Percentiles rank a stretch among this genome's conserved stretches.
These are phyloP conservation scores for Agelas oroides DNA, from an alignment of 37 sponge, comb jelly and placozoan genomes.

Conservation along the genomic window DNA sequence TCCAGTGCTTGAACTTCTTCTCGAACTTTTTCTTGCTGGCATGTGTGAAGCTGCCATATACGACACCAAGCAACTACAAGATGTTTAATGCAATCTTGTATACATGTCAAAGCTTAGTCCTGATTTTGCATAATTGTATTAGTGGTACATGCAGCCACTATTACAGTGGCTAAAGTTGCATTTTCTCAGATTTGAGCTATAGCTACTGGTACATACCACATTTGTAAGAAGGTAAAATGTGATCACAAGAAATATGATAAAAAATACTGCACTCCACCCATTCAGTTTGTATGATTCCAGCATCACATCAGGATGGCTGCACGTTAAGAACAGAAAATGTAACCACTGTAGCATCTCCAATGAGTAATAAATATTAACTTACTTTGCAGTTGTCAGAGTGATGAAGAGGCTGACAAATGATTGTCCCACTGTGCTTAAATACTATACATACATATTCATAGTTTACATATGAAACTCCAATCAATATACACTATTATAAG, in stretches of 20 bases:
- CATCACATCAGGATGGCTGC: conserved; percentile 87
- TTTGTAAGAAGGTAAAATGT: conserved; percentile 73
- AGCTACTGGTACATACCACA: conserved; percentile 81
- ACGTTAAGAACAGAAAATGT: conserved; percentile 25
- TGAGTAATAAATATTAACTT: conserved; percentile 13
- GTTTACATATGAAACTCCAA: background rate
- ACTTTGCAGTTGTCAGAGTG: conserved; percentile 81
- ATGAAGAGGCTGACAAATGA: conserved; percentile 84
- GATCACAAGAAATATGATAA: conserved; percentile 74
- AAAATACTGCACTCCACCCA: conserved; percentile 71
- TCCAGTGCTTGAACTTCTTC: conserved; percentile 66
- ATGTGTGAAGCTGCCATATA: conserved; percentile 73
- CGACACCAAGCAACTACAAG: conserved; percentile 72
- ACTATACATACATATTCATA: too few species aligned
- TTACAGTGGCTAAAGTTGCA: too few species aligned
- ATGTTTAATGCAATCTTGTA: too few species aligned
- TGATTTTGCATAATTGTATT: too few species aligned
- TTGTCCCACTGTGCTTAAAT: conserved; percentile 52
- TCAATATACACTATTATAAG: background rate
- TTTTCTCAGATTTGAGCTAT: too few species aligned
- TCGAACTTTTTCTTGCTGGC: conserved; percentile 75
- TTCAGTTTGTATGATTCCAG: conserved; percentile 69
- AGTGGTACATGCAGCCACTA: too few species aligned
- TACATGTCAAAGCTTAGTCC: too few species aligned
- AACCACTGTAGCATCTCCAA: too few species aligned